phyloP scores from a whole-genome alignment of 2,113 vertebrate genomes.

The Erinaceus europaeus region DNA sequence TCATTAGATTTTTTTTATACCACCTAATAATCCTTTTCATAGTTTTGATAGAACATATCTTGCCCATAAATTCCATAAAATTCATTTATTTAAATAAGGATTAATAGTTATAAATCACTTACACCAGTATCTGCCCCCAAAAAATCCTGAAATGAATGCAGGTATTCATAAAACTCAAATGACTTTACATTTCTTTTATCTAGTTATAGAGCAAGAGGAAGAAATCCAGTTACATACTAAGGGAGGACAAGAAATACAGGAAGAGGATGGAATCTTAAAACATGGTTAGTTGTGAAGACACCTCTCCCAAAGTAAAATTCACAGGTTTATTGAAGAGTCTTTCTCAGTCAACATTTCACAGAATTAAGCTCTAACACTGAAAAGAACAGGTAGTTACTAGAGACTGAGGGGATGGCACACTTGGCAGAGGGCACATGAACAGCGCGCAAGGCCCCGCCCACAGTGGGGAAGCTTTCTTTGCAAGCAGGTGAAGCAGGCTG shows the following conservation, averaged over 20 bases:
- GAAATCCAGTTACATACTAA: slow-evolving; percentile 31
- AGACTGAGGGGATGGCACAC: too few relatives aligned
- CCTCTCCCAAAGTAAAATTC: background rate
- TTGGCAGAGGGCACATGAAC: too few relatives aligned
- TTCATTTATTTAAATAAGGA: background rate
- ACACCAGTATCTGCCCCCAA: background rate
- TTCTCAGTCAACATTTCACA: background rate
- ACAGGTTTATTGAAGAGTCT: background rate
- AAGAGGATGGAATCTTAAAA: background rate
- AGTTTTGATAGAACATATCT: background rate
- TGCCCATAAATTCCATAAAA: slow-evolving; percentile 12
- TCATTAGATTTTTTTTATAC: slow-evolving; percentile 18
- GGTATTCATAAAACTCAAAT: background rate
- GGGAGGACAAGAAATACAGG: background rate
- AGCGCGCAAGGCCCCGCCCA: too few relatives aligned
- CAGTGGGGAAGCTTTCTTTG: too few relatives aligned
- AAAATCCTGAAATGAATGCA: background rate
- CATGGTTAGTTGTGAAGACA: background rate
- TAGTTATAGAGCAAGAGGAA: background rate
- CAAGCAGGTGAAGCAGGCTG: too few relatives aligned
- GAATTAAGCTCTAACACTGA: background rate
- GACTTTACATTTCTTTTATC: slow-evolving; percentile 2
- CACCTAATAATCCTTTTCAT: background rate
- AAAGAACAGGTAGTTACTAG: too few relatives aligned
- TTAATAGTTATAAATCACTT: background rate